A percentile compares a stretch with the other conserved stretches of the same genome.
Conservation (phyloP, 2,888 invertebrate species). For the Catocala nupta region DNA sequence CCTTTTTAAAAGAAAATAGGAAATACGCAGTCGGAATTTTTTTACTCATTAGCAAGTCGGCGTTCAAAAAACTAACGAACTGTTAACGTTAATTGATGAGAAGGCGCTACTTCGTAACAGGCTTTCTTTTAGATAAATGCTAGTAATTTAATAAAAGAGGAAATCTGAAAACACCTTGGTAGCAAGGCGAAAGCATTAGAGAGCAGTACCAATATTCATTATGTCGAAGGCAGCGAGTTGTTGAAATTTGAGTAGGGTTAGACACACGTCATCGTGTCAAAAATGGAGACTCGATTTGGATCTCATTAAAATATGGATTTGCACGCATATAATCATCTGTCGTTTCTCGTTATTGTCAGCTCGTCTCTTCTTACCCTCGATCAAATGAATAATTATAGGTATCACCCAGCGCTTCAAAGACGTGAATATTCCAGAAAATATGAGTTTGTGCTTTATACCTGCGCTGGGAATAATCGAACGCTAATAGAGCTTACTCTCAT, state of each 20-base stretch:
- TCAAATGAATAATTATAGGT: background rate
- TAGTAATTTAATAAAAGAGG: slow-evolving; percentile 19
- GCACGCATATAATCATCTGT: slow-evolving; percentile 30
- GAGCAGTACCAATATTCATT: slow-evolving; percentile 54
- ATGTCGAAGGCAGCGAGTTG: slow-evolving; percentile 56
- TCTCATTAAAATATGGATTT: slow-evolving; percentile 52
- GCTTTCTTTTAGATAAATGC: slow-evolving; percentile 17
- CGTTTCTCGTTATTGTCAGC: slow-evolving; percentile 25
- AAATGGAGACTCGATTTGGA: slow-evolving; percentile 53
- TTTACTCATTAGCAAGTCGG: slow-evolving; percentile 36
- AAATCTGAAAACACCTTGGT: slow-evolving; percentile 21
- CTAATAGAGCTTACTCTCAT: too few relatives aligned
- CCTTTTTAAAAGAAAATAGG: slow-evolving; percentile 19
- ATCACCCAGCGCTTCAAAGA: too few relatives aligned
- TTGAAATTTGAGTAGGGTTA: slow-evolving; percentile 69
- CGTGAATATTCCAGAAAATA: too few relatives aligned
- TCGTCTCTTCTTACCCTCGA: background rate
- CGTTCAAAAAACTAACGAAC: slow-evolving; percentile 29
- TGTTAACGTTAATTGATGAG: slow-evolving; percentile 35
- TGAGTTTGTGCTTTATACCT: too few relatives aligned
- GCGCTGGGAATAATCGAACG: too few relatives aligned
- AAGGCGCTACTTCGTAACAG: slow-evolving; percentile 19
- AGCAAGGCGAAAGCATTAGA: slow-evolving; percentile 16
- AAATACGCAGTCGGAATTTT: slow-evolving; percentile 19
- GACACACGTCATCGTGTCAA: slow-evolving; percentile 63